Conservation (phyloP, 2,113 vertebrate species). For the Panthera leo region DNA sequence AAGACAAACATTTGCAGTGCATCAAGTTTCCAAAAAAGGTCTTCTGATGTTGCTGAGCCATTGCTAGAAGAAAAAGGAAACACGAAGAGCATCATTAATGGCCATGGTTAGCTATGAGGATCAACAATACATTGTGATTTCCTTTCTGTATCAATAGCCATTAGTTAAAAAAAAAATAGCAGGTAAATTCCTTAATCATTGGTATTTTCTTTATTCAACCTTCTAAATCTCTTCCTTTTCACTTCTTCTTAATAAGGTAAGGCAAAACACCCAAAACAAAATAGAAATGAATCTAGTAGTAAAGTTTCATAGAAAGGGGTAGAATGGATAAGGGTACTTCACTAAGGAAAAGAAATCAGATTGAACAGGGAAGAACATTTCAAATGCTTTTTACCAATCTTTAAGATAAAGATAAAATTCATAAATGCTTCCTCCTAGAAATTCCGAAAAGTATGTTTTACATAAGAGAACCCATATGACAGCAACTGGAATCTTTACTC, state of each 20-base stretch:
- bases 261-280: neutral
- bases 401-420: neutral
- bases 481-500: neutral
- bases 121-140: neutral
- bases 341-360: constrained; percentile 31
- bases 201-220: neutral
- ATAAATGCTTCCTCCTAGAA: neutral
- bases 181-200: neutral
- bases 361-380: neutral
- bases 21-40: constrained; percentile 98
- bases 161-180: neutral
- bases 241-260: neutral
- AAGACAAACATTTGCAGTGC: constrained; percentile 97
- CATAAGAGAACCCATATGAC: neutral
- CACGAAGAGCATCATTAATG: neutral
- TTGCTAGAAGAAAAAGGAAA: constrained; percentile 86
- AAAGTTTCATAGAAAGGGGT: neutral
- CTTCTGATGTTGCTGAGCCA: constrained; percentile 96
- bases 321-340: neutral
- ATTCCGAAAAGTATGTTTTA: neutral
- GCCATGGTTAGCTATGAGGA: neutral
- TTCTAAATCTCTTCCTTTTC: constrained; percentile 29
- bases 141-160: neutral
- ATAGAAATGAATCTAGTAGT: neutral
- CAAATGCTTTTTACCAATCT: neutral